Base-by-base conservation (phyloP, 2,888 invertebrate genomes). In the Scaptomyza tumidula region DNA sequence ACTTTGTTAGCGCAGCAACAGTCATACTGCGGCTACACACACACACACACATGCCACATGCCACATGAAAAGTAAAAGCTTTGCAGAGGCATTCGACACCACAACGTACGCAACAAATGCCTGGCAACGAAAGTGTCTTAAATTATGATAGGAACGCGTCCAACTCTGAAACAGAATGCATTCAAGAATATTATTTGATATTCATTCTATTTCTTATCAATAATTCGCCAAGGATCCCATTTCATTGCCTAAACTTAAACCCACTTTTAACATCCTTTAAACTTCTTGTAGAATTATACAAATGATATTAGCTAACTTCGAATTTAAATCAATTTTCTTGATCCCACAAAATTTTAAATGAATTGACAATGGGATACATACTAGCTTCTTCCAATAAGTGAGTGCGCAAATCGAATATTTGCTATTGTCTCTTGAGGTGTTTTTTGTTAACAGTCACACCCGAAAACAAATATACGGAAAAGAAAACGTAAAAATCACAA, bases 91-190 rank as follows among this genome's bases (percentile, higher is more conserved):
- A 84, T 78, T 55, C 59, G 64, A 54, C 72, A 70, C 60, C 72
- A 61, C 73, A 80, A 83, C 66, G 83, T 84, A 86, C 78, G 71
- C 69, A 86, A 24, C 72, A 86, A 86, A 84, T 85, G 80, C 88
- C 76, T 59, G 49, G 53, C 69, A 88, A 86, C 69, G 16, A 77
- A 89, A 84, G 80, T 87, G 87, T 77, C 80, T 81, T 82, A 86
- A 88, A 82, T 80, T 83, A 86, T 76, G 86, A 84, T 78, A 80
- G 72, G 80, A 78, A 88, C 88, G 88, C 86, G 88, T 71, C 71
- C 74, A 60, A 77, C 71, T 71, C 63, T 52, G 19, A 52, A 37
- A 31, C 31, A 33, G 31, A 33, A 29, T 29, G 19, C 19, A 19
- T 19, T 19, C 19, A n/a, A n/a, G n/a, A n/a, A n/a, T n/a, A n/a